Base-by-base conservation (phyloP, 2,113 vertebrate species). In the Peucedramus taeniatus region DNA sequence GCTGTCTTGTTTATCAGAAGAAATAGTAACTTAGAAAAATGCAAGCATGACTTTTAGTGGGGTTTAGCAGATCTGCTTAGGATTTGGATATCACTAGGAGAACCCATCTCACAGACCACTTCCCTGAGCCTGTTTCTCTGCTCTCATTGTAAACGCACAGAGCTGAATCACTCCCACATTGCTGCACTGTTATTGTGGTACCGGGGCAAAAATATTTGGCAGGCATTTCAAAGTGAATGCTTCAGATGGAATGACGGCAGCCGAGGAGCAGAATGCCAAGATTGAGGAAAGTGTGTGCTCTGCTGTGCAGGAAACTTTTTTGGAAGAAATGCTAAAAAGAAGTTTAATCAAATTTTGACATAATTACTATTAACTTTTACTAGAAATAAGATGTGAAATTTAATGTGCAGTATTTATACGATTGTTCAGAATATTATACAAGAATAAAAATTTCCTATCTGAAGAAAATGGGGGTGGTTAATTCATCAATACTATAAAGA, bases 181-280 rank as follows among this genome's bases (percentile, higher is more conserved):
- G 89, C 95, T 93, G 78, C 21, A 17, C 91, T 98, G 96, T 97
- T 98, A 95, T 97, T 98, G 97, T 96, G 97, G 96, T 97, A 97
- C 96, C 7, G 15, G 86, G 97, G 97, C 96, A 98, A 98, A 98
- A 98, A 97, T 98, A 97, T 91, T 97, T 98, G 98, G 97, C 98
- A 98, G 84, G 45, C 47, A 93, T 97, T 98, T 98, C 98, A 98
- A 98, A 98, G 98, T 27, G 92, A 96, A 96, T 95, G 94, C 92
- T 97, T 98, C 93, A 89, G 94, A 83, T 97, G 68, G 80, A 97
- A 92, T 98, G 97, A 98, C 44, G 39, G 97, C 97, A 97, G 96
- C 94, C 39, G 57, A 92, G 85, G 85, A 97, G 89, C 45, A 94
- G 95, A 94, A 96, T 91, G 96, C 97, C 98, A 97, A 97, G 97